A percentile compares a stretch with the other conserved stretches of the same genome.
Conservation (phyloP, 2,113 vertebrate species). For the Hippopotamus amphibius region DNA sequence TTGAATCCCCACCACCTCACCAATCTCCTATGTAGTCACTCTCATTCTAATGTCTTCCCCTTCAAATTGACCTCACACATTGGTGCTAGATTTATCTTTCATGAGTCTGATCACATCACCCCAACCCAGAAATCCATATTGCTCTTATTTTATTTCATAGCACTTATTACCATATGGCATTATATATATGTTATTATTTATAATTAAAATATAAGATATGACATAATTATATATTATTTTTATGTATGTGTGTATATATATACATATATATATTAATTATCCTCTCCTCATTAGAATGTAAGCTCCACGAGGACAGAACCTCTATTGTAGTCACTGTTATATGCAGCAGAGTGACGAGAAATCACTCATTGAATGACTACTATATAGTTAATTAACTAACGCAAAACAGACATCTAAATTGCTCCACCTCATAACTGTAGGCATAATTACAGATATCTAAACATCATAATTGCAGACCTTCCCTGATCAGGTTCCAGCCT, state of each 20-base stretch:
- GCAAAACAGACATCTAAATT: conserved; percentile 15
- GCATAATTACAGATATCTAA: conserved; percentile 20
- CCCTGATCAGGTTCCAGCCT: not conserved
- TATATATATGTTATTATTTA: not conserved
- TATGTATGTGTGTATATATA: not conserved
- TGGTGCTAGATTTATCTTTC: conserved; percentile 23
- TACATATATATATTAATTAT: not conserved
- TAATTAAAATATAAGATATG: not conserved
- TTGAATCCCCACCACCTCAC: conserved; percentile 5
- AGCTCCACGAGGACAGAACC: conserved; percentile 2
- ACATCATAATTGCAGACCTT: conserved; percentile 3
- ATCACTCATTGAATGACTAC: not conserved
- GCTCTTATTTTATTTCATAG: conserved; percentile 25
- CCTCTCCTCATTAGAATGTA: not conserved
- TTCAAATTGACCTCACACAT: not conserved
- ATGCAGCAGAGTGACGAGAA: not conserved
- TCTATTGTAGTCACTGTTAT: not conserved
- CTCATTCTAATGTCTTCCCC: not conserved
- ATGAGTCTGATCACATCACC: not conserved
- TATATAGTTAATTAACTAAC: conserved; percentile 30
- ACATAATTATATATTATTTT: not conserved
- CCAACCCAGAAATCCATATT: not conserved
- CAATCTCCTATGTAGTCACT: not conserved
- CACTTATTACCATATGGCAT: not conserved
- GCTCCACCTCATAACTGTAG: conserved; percentile 36